These are phyloP conservation scores for Silurus meridionalis DNA, from an alignment of 2,113 vertebrate genomes.

Conservation along the genomic window DNA sequence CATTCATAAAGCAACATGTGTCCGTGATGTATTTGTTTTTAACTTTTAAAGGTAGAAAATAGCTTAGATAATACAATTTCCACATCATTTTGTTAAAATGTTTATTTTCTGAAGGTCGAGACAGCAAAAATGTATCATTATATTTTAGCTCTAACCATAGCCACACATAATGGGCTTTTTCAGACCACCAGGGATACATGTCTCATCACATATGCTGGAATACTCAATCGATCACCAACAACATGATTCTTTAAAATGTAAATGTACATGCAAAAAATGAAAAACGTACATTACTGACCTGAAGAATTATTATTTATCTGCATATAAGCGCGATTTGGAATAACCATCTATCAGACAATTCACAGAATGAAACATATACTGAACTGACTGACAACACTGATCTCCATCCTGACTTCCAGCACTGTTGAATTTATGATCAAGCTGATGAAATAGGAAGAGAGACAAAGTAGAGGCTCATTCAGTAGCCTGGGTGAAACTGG, in stretches of 20 bases:
- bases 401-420: not conserved
- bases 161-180: not conserved
- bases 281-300: not conserved
- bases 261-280: not conserved
- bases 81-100: too few relatives aligned
- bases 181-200: not conserved
- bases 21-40: not conserved
- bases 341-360: not conserved
- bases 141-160: not conserved
- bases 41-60: not conserved
- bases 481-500: not conserved
- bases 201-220: not conserved
- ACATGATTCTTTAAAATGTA: not conserved
- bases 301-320: not conserved
- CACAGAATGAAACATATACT: not conserved
- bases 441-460: slow-evolving; percentile 1
- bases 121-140: not conserved
- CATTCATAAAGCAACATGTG: not conserved
- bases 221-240: not conserved
- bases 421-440: not conserved
- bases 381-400: not conserved
- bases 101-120: not conserved
- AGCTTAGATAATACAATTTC: not conserved
- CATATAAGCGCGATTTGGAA: not conserved
- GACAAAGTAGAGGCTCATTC: not conserved